Percentiles rank a stretch among this genome's conserved stretches.
Evolutionary conservation across 2,797 vertebrate species (phyloP).

Genomic region (Crax fasciolata): DNA sequence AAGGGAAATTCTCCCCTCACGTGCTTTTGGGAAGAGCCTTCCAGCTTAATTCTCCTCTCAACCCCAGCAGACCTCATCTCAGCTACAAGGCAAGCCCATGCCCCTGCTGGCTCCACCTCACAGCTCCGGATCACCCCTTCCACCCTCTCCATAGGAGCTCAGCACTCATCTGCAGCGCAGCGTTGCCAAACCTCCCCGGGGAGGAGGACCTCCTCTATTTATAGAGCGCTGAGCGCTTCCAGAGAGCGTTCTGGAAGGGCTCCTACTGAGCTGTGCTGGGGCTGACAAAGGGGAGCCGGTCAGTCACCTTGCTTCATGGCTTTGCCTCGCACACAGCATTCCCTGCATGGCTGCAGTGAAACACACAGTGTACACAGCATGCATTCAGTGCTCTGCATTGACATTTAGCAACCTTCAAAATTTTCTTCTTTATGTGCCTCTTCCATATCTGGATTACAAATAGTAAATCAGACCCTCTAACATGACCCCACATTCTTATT

Average conservation of each 20-base stretch:
- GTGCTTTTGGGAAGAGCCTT: background rate
- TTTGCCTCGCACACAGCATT: background rate
- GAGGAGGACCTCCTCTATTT: slow-evolving; percentile 71
- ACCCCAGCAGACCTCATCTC: background rate
- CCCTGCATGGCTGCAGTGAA: background rate
- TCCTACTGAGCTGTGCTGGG: slow-evolving; percentile 14
- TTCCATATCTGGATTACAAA: background rate
- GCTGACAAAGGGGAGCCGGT: background rate
- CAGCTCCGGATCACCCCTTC: background rate
- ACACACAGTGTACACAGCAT: background rate
- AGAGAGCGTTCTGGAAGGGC: slow-evolving; percentile 54
- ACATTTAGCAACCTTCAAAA: background rate
- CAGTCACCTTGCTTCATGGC: background rate
- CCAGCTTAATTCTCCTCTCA: background rate
- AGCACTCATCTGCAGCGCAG: background rate
- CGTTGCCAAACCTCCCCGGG: slow-evolving; percentile 37
- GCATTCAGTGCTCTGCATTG: fast-evolving
- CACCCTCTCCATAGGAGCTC: background rate
- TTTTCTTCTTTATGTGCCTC: background rate
- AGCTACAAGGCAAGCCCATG: background rate
- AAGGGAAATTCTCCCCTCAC: background rate
- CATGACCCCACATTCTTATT: background rate
- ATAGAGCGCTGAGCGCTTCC: slow-evolving; percentile 58
- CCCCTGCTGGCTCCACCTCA: background rate
- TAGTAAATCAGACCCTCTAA: background rate